Evolutionary conservation across 2,113 vertebrate genomes (phyloP), one percentile per base, ranked within the genome.

Genomic region (Oenanthe oenanthe): DNA sequence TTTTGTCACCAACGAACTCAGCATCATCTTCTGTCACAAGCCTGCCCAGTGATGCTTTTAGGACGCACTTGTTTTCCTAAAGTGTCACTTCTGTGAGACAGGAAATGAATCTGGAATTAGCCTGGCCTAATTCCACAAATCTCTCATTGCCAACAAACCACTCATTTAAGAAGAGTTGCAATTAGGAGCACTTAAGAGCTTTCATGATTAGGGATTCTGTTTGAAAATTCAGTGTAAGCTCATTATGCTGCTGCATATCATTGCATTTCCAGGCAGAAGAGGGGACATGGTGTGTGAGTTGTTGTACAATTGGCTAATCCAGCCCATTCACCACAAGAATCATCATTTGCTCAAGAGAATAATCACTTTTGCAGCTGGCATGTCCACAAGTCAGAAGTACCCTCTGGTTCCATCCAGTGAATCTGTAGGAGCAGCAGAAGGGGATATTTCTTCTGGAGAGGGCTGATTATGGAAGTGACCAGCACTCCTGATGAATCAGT

Each of bases 161-260:
- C 84, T 86, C 84, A 38, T 77, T 86, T 86, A 77, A 86, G 63
- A 77, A 61, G 84, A 77, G 73, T 45, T 86, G 84, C 73, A 86
- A 86, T 86, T 86, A 86, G 54, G 54, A 86, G 54, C 84, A 68
- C 73, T 86, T 61, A 86, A 86, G 84, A 77, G 73, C 84, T 68
- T 70, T 61, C 63, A 61, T 38, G 73, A 86, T 86, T 86, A 86
- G 63, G 63, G 84, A 77, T 86, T 86, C 84, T 86, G 84, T 77
- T 86, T 86, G 73, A 86, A 86, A 86, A 86, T 86, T 86, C 73
- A 68, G 73, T n/a, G 84, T 70, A 77, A 86, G 73, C 63, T 86
- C 73, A 86, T 86, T 86, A 70, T 70, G 73, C 73, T 53, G 73
- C 84, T 53, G 73, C 73, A 53, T 70, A 53, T 61, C 63, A 45